phyloP scores from a whole-genome alignment of 2,797 vertebrate species.

The Sylvia borin region DNA sequence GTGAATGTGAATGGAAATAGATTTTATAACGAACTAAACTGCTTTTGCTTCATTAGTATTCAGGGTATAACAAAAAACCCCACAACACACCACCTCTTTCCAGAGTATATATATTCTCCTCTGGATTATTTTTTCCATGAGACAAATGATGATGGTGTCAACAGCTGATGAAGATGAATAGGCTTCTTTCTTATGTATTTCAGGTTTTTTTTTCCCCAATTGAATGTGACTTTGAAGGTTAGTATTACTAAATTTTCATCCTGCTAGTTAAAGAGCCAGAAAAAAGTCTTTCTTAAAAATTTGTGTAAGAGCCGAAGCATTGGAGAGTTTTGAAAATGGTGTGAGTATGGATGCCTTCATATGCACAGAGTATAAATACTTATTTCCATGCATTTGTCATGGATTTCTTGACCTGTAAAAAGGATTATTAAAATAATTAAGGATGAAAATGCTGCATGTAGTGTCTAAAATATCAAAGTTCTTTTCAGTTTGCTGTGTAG shows the following conservation, averaged over 20 bases:
- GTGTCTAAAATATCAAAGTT: neutral
- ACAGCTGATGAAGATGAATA: slow-evolving; percentile 79
- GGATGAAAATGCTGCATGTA: neutral
- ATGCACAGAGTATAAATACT: neutral
- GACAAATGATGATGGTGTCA: slow-evolving; percentile 75
- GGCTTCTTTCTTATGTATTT: slow-evolving; percentile 52
- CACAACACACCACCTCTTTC: neutral
- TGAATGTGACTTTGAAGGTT: slow-evolving; percentile 63
- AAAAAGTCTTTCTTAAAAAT: neutral
- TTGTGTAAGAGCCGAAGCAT: neutral
- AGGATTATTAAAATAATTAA: slow-evolving; percentile 13
- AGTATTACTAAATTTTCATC: slow-evolving; percentile 13
- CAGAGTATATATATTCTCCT: slow-evolving; percentile 62
- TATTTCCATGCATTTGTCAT: slow-evolving; percentile 4
- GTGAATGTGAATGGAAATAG: slow-evolving; percentile 66
- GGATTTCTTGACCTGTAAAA: neutral
- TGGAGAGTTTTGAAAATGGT: neutral
- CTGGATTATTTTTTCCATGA: slow-evolving; percentile 72
- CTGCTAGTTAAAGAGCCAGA: neutral
- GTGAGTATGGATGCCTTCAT: neutral
- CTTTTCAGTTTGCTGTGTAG: neutral
- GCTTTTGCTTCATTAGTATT: slow-evolving; percentile 75
- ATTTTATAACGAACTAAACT: slow-evolving; percentile 71
- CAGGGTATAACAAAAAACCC: slow-evolving; percentile 32
- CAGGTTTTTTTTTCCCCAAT: neutral